Evolutionary conservation across 1,140 invertebrate genomes (phyloP).

Genomic region (Thereuonema tuberculata): DNA sequence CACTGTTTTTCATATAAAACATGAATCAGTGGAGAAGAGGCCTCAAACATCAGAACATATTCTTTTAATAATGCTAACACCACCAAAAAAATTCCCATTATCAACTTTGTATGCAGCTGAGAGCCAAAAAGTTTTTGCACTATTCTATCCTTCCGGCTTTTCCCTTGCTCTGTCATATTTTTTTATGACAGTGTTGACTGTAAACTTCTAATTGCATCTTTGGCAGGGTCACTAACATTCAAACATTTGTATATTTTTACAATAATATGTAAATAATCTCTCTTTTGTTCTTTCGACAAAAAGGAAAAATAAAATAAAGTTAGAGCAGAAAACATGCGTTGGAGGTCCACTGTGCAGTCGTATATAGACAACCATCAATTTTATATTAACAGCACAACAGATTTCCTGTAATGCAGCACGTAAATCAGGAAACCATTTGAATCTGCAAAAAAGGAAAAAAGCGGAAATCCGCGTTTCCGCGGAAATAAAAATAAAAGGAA

Average conservation of each 20-base stretch:
- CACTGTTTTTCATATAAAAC: not conserved
- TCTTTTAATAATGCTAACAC: not conserved
- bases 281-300: not conserved
- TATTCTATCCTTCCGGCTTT: not conserved
- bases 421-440: conserved; percentile 21
- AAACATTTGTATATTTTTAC: not conserved
- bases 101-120: not conserved
- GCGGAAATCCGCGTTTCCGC: too few species aligned
- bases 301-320: conserved; percentile 18
- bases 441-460: too few species aligned
- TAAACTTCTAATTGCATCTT: not conserved
- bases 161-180: not conserved
- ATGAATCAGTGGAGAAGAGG: not conserved
- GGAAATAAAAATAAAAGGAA: too few species aligned
- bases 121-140: not conserved
- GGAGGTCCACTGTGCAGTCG: conserved; percentile 17
- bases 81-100: not conserved
- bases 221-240: not conserved
- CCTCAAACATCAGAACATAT: not conserved
- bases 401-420: conserved; percentile 17
- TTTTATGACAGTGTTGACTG: not conserved
- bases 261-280: not conserved
- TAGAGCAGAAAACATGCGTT: conserved; percentile 14
- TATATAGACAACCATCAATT: conserved; percentile 22
- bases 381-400: conserved; percentile 16